Evolutionary conservation across 2,888 invertebrate species (phyloP).

Genomic region (Mantis religiosa): DNA sequence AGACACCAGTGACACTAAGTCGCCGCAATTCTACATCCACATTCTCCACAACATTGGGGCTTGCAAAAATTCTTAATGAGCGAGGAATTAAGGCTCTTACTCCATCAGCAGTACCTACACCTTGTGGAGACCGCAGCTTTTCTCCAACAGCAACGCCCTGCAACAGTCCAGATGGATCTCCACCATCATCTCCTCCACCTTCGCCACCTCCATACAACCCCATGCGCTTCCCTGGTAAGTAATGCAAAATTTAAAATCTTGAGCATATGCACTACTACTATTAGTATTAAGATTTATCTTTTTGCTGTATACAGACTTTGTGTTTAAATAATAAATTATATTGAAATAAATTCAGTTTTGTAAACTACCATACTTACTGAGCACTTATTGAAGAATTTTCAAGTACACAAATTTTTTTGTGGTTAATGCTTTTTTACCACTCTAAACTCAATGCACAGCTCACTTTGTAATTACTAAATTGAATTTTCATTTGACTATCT

Average conservation of each 20-base stretch:
- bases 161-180: constrained; percentile 75
- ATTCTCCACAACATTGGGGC: constrained; percentile 67
- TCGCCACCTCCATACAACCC: constrained; percentile 58
- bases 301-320: background rate
- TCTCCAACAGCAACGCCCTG: constrained; percentile 84
- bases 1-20: constrained; percentile 54
- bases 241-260: constrained; percentile 26
- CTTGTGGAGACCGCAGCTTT: constrained; percentile 58
- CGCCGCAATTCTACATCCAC: constrained; percentile 77
- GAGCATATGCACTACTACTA: too few species aligned
- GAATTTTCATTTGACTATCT: too few species aligned
- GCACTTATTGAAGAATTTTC: too few species aligned
- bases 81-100: constrained; percentile 70
- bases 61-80: constrained; percentile 74
- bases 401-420: too few species aligned
- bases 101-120: constrained; percentile 62
- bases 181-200: constrained; percentile 51
- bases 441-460: too few species aligned
- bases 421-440: too few species aligned
- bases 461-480: too few species aligned
- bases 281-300: background rate
- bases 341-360: background rate
- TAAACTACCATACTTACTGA: too few species aligned
- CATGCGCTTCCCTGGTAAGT: constrained; percentile 53
- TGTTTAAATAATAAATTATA: background rate